A percentile compares a stretch with the other conserved stretches of the same genome.
Evolutionary conservation across 2,888 invertebrate species (phyloP).

Genomic region (Aleiodes testaceus): DNA sequence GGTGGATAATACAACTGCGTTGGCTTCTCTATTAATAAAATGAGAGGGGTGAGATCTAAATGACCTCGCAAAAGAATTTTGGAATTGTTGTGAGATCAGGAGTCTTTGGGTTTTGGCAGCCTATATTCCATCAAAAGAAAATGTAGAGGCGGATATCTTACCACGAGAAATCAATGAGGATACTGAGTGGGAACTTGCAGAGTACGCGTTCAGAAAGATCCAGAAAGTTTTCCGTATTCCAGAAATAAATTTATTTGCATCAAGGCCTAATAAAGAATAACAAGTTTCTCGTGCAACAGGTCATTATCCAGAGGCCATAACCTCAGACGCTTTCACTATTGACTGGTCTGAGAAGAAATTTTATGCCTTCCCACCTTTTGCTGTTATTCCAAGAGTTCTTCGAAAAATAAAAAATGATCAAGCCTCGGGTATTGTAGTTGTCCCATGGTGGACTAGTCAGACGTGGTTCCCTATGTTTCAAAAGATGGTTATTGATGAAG

Average conservation of each 20-base stretch:
- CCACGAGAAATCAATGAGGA: not conserved
- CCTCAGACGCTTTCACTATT: not conserved
- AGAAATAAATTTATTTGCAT: constrained; percentile 53
- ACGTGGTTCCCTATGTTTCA: constrained; percentile 58
- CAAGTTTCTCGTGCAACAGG: constrained; percentile 50
- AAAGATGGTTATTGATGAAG: not conserved
- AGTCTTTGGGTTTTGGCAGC: not conserved
- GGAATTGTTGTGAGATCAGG: too few relatives aligned
- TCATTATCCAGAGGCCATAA: constrained; percentile 40
- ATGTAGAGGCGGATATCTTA: not conserved
- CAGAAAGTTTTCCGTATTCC: not conserved
- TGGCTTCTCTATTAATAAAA: too few relatives aligned
- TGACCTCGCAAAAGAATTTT: not conserved
- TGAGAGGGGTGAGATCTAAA: too few relatives aligned
- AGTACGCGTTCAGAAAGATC: not conserved
- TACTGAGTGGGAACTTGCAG: constrained; percentile 8
- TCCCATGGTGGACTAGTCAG: constrained; percentile 55
- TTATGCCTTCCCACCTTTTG: not conserved
- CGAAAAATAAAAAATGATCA: constrained; percentile 57
- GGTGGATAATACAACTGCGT: too few relatives aligned
- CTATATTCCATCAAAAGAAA: not conserved
- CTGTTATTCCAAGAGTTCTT: constrained; percentile 49
- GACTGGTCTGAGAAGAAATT: not conserved
- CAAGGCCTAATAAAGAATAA: constrained; percentile 53
- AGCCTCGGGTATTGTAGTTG: constrained; percentile 57